Evolutionary conservation across 2,113 vertebrate species (phyloP).

Genomic region (Ifrita kowaldi): DNA sequence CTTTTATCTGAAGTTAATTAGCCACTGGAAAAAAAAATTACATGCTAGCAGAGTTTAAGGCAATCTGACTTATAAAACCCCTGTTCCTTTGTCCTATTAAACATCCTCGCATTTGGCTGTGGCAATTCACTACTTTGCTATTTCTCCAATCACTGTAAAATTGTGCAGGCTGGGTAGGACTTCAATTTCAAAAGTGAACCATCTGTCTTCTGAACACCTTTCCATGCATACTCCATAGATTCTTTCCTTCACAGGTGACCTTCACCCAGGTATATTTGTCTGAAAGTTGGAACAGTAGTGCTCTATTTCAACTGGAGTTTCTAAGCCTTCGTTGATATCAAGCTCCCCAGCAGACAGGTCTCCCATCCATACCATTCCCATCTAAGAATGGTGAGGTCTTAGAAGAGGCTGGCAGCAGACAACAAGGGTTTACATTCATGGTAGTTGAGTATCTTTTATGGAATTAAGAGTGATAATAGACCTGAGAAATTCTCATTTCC

Average conservation of each 20-base stretch:
- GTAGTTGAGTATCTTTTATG: not conserved
- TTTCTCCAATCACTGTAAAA: not conserved
- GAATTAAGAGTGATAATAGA: not conserved
- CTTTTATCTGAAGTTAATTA: slow-evolving; percentile 18
- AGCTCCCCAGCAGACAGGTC: not conserved
- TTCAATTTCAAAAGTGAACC: not conserved
- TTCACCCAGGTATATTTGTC: not conserved
- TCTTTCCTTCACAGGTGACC: not conserved
- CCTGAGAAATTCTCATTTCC: not conserved
- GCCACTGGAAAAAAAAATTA: not conserved
- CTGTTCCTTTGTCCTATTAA: not conserved
- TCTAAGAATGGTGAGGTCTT: not conserved
- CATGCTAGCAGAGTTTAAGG: not conserved
- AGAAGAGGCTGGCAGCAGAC: not conserved
- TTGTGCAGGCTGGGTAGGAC: not conserved
- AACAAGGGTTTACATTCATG: not conserved
- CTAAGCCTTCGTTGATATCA: not conserved
- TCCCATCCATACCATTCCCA: not conserved
- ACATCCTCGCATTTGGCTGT: not conserved
- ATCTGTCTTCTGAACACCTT: not conserved
- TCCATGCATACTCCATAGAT: not conserved
- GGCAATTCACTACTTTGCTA: not conserved
- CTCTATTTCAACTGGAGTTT: not conserved
- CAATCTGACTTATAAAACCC: not conserved
- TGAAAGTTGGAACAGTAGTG: not conserved